phyloP scores from a whole-genome alignment of 2,888 invertebrate genomes.

The Ophraella communa region DNA sequence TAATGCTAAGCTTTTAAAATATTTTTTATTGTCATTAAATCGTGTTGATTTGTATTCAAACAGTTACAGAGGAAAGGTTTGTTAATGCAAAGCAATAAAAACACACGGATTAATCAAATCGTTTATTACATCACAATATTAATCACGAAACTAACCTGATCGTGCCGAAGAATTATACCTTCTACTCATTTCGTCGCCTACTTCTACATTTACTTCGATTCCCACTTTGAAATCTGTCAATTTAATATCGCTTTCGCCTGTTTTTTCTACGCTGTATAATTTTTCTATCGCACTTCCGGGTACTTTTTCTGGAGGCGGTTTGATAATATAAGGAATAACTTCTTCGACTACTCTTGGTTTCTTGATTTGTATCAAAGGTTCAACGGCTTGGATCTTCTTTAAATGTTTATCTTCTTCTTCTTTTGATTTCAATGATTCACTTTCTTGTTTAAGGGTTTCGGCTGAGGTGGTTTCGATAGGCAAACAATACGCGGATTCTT shows the following conservation, averaged over 20 bases:
- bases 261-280: constrained; percentile 47
- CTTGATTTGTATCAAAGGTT: constrained; percentile 47
- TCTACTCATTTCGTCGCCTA: constrained; percentile 54
- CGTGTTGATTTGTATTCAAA: too few species aligned
- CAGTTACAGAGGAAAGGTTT: too few species aligned
- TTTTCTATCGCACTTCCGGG: constrained; percentile 50
- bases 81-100: constrained; percentile 17
- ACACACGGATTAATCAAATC: constrained; percentile 27
- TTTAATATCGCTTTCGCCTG: constrained; percentile 44
- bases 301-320: constrained; percentile 45
- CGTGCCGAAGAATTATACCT: constrained; percentile 49
- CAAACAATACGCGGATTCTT: constrained; percentile 22
- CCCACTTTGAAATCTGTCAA: constrained; percentile 51
- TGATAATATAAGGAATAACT: constrained; percentile 45
- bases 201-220: constrained; percentile 52
- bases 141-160: constrained; percentile 47
- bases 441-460: constrained; percentile 31
- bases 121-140: constrained; percentile 27
- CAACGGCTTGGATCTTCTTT: constrained; percentile 44
- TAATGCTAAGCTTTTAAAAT: constrained; percentile 23
- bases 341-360: constrained; percentile 47
- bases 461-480: constrained; percentile 34
- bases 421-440: constrained; percentile 43
- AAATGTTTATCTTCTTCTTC: constrained; percentile 40
- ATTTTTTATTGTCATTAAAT: constrained; percentile 19